Conservation (phyloP, 2,113 vertebrate genomes). For the Eubucco bourcierii region DNA sequence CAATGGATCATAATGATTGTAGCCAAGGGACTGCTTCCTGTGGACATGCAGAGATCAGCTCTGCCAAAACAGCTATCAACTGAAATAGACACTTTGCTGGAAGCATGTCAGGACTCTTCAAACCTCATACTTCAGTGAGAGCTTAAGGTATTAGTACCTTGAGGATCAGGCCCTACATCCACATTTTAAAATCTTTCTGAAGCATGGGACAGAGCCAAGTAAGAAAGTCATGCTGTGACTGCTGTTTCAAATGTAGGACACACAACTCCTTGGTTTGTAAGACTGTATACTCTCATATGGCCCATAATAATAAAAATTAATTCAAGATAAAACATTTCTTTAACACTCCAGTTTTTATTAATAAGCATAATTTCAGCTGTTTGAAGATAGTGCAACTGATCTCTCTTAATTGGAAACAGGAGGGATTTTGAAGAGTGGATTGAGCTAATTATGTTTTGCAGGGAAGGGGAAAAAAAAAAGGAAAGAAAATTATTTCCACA, state of each 20-base stretch:
- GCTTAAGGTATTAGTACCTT: not conserved
- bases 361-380: slow-evolving; percentile 46
- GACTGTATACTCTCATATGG: slow-evolving; percentile 15
- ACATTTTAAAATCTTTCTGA: slow-evolving; percentile 4
- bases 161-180: slow-evolving; percentile 4
- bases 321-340: slow-evolving; percentile 51
- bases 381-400: slow-evolving; percentile 64
- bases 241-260: not conserved
- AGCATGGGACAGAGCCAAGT: not conserved
- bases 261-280: not conserved
- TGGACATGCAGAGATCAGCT: not conserved
- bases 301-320: slow-evolving; percentile 40
- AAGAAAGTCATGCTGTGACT: slow-evolving; percentile 1
- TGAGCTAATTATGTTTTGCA: slow-evolving; percentile 63
- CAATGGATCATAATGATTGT: not conserved
- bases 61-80: not conserved
- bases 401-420: slow-evolving; percentile 65
- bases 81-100: not conserved
- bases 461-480: not conserved
- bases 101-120: not conserved
- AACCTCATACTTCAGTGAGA: not conserved
- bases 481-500: slow-evolving; percentile 60
- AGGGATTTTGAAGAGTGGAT: slow-evolving; percentile 61
- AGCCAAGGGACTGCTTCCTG: not conserved
- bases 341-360: slow-evolving; percentile 50